Conservation (phyloP, 2,888 invertebrate species). For the Nemotelus nigrinus region DNA sequence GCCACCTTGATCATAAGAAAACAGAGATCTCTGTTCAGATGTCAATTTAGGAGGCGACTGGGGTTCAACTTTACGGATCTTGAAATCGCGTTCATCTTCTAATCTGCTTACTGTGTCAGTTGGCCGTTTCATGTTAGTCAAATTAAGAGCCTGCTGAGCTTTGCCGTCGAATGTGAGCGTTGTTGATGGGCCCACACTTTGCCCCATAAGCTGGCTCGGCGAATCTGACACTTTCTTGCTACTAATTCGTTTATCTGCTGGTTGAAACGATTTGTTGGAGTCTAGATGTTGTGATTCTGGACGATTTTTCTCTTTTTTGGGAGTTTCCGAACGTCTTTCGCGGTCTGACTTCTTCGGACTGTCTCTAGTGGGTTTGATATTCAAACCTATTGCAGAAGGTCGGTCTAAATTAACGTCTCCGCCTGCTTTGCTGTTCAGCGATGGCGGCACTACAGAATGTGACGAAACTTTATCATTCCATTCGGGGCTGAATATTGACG, state of each 20-base stretch:
- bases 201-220: not conserved
- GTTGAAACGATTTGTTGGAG: conserved; percentile 13
- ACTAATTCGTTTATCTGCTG: conserved; percentile 36
- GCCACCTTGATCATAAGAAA: conserved; percentile 38
- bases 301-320: conserved; percentile 63
- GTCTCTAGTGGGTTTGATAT: conserved; percentile 56
- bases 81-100: conserved; percentile 50
- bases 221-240: conserved; percentile 22
- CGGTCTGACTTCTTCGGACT: conserved; percentile 61
- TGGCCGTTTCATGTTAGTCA: conserved; percentile 44
- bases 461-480: conserved; percentile 59
- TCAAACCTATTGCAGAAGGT: conserved; percentile 46
- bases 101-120: conserved; percentile 6
- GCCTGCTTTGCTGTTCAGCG: conserved; percentile 31
- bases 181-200: not conserved
- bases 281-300: conserved; percentile 21
- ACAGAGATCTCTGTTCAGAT: conserved; percentile 23
- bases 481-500: conserved; percentile 64
- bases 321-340: conserved; percentile 54
- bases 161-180: conserved; percentile 41
- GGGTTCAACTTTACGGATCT: conserved; percentile 50
- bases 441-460: conserved; percentile 48
- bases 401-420: conserved; percentile 44
- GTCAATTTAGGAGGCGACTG: conserved; percentile 43
- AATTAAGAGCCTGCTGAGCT: conserved; percentile 44